Evolutionary conservation across 2,888 invertebrate species (phyloP).

Genomic region (Heliconius cydno): DNA sequence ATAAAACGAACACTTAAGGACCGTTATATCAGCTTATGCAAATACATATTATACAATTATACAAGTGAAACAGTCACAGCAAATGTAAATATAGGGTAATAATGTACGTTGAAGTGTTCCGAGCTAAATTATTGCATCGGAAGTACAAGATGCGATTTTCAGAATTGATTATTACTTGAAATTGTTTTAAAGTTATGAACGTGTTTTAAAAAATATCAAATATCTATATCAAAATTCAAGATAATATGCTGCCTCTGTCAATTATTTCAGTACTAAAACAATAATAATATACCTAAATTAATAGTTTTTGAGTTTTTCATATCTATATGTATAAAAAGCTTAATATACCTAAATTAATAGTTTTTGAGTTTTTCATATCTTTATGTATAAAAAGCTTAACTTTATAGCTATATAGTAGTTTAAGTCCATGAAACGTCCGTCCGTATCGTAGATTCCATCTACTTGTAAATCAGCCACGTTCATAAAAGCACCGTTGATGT

Average conservation of each 20-base stretch:
- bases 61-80: slow-evolving; percentile 17
- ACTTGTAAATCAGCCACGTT: slow-evolving; percentile 44
- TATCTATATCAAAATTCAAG: no score
- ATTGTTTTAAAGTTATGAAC: background rate
- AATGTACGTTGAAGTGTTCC: background rate
- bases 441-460: slow-evolving; percentile 42
- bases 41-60: slow-evolving; percentile 20
- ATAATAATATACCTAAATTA: background rate
- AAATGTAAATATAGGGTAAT: slow-evolving; percentile 19
- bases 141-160: background rate
- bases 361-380: background rate
- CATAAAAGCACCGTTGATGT: slow-evolving; percentile 41
- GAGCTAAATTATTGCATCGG: background rate
- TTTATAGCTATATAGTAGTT: background rate
- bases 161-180: background rate
- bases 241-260: no score
- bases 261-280: background rate
- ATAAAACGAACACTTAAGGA: slow-evolving; percentile 20
- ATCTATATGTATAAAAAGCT: background rate
- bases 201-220: background rate
- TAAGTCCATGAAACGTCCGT: slow-evolving; percentile 25
- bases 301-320: background rate
- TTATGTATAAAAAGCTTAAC: no score
- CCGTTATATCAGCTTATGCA: slow-evolving; percentile 15
- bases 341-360: background rate